Evolutionary conservation across 2,888 invertebrate species (phyloP).

Genomic region (Boloria euphrosyne): DNA sequence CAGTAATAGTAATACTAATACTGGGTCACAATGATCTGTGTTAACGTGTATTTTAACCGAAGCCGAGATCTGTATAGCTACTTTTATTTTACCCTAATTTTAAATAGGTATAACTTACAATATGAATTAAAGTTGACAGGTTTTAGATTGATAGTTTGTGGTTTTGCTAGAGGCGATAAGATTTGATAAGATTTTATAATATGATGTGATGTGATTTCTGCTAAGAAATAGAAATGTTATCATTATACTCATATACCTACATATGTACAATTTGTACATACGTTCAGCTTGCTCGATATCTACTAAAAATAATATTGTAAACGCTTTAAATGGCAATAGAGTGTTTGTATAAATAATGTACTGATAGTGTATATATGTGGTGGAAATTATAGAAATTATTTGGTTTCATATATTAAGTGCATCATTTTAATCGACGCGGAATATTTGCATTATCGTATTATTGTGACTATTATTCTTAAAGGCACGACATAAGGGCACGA

Average conservation of each 20-base stretch:
- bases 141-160: constrained; percentile 31
- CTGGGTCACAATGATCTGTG: constrained; percentile 6
- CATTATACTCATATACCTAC: background rate
- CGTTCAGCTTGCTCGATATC: background rate
- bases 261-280: background rate
- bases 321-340: too few species aligned
- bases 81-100: too few species aligned
- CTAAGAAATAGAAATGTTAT: constrained; percentile 46
- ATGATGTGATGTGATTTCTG: constrained; percentile 52
- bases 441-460: too few species aligned
- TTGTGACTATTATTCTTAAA: too few species aligned
- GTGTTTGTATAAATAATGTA: too few species aligned
- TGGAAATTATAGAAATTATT: too few species aligned
- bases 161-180: constrained; percentile 19
- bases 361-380: too few species aligned
- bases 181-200: constrained; percentile 44
- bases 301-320: background rate
- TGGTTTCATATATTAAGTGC: too few species aligned
- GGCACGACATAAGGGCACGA: too few species aligned
- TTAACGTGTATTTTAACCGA: constrained; percentile 10
- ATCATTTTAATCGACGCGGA: too few species aligned
- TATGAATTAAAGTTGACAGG: constrained; percentile 22
- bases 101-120: too few species aligned
- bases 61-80: background rate
- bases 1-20: constrained; percentile 5